Evolutionary conservation across 2,888 invertebrate species (phyloP), one percentile per base, ranked within the genome.

Genomic region (Eucriotettix oculatus): DNA sequence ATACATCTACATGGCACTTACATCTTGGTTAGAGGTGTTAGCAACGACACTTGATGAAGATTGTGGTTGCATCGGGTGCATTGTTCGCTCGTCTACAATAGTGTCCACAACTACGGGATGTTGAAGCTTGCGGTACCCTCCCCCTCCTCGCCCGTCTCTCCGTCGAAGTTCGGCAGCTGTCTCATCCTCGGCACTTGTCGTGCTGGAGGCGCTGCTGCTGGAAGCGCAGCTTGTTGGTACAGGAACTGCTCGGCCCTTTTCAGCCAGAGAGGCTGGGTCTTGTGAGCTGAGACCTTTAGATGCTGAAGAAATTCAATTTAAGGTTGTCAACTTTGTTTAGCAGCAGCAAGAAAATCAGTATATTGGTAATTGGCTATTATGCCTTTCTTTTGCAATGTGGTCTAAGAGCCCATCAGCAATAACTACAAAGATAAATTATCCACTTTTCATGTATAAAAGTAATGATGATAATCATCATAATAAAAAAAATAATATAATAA

Each of bases 21-120:
- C 86, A 74, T 86, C 86, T 76, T 85, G 82, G 66, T 82, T 85
- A 69, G 79, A 79, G 68, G 79, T 81, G 70, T 78, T 80, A 66
- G 81, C 79, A n/a, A 57, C 40, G 16, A 42, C n/a, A 42, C 12
- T 43, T 48, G 53, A 1, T 11, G 41, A n/a, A 9, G 48, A 2
- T 9, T 12, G 48, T 9, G 12, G 48, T 9, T 14, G 14, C 5
- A n/a, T n/a, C n/a, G n/a, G n/a, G n/a, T n/a, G n/a, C n/a, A n/a
- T n/a, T n/a, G n/a, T n/a, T n/a, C 48, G 14, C 14, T n/a, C 48
- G 48, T 48, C 48, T 7, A 29, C 29, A 7, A 29, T 29, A 7
- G 29, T 29, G 48, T n/a, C 48, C n/a, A 48, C n/a, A 1, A 48
- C 48, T 2, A 48, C 48, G 2, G 48, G n/a, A 9, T 48, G 48